These are phyloP conservation scores for Cosmia trapezina DNA, from an alignment of 2,888 invertebrate species.

Conservation along the genomic window DNA sequence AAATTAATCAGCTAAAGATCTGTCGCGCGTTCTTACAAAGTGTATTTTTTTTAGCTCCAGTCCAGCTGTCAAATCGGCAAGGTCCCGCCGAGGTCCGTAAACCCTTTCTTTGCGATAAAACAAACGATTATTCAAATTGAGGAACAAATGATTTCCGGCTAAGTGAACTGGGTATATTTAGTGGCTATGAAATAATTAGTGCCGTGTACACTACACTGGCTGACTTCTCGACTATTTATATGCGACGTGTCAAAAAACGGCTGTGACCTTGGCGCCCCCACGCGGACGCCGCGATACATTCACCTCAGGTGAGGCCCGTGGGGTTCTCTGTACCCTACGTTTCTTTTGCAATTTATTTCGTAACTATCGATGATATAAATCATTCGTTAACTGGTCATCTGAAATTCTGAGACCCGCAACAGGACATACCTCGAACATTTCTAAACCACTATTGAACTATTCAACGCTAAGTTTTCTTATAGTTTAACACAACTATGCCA, in stretches of 20 bases:
- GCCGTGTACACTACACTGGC: conserved; percentile 72
- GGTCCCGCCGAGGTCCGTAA: conserved; percentile 77
- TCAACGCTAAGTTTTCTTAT: background rate
- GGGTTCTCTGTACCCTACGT: conserved; percentile 73
- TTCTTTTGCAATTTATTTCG: conserved; percentile 68
- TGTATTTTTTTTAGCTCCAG: conserved; percentile 55
- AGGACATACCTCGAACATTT: background rate
- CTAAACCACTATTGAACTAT: background rate
- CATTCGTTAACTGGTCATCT: conserved; percentile 12
- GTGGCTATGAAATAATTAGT: conserved; percentile 83
- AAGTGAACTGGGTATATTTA: conserved; percentile 72
- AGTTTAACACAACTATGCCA: conserved; percentile 11
- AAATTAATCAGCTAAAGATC: conserved; percentile 48
- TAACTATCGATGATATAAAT: conserved; percentile 52
- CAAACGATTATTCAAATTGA: conserved; percentile 82
- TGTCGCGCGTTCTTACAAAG: conserved; percentile 39
- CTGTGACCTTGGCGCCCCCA: conserved; percentile 89
- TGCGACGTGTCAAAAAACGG: conserved; percentile 89
- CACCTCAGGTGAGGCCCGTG: conserved; percentile 89
- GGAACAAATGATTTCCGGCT: conserved; percentile 87
- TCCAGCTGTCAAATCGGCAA: conserved; percentile 68
- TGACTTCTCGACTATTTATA: conserved; percentile 84
- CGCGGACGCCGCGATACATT: conserved; percentile 86
- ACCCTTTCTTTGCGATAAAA: conserved; percentile 79
- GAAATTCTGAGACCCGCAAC: background rate